Evolutionary conservation across 2,797 vertebrate genomes (phyloP), one percentile per base, ranked within the genome.

Genomic region (Varecia variegata): DNA sequence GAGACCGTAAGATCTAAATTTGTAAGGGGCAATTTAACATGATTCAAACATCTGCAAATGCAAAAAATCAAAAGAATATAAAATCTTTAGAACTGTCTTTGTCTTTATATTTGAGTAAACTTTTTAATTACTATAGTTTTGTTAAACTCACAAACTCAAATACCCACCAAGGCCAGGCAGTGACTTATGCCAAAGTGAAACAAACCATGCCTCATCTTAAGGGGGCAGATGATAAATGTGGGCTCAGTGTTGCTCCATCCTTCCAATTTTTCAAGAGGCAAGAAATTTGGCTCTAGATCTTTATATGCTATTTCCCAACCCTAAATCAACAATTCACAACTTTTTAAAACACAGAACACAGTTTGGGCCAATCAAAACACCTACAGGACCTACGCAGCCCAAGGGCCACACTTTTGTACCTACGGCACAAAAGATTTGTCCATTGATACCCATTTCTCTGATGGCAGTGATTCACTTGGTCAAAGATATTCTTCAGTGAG

Each of bases 31-130:
- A 77, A 71, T 40, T n/a, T 73, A 97, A 86, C 12, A 32, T 35
- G 77, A 81, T 45, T 71, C 47, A 89, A 95, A 76, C 40, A 62
- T 82, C 79, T 84, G 32, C 13, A 94, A 96, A 90, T 27, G 80
- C 21, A 83, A 52, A 70, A 21, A 87, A 80, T 54, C 47, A 35
- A 82, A 88, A 74, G 23, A 67, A 70, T 25, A 62, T 27, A 15
- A 58, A 67, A 15, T 50, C n/a, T 80, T 94, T 74, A 76, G 4
- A 58, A 87, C n/a, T 68, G 15, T 38, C 30, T 86, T 76, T 65
- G 20, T 56, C 74, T 92, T 91, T 58, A 27, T 30, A 89, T 45
- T 6, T 40, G 7, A 77, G 54, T 54, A 50, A 68, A 87, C 9
- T 74, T 90, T 21, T 84, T 52, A 87, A 87, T 95, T 60, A 7